Base-by-base conservation (phyloP, 1,140 invertebrate species). In the Fopius arisanus region DNA sequence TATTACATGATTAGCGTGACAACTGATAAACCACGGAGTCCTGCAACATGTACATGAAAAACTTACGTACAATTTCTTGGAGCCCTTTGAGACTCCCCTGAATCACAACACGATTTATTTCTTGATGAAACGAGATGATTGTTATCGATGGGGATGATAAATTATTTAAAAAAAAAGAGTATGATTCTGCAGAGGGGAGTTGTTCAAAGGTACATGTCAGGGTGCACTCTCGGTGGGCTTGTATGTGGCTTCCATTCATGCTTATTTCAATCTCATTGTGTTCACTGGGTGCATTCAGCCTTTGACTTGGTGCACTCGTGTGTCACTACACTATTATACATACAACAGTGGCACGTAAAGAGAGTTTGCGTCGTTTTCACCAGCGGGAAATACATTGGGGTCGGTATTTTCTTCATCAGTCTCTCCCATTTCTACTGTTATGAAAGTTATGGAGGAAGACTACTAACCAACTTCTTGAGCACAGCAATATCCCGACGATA, bases 231-330 rank as follows among this genome's bases (percentile, higher is more conserved):
- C 43, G 43, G 66, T 40, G 65, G 71, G 71, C 72, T 79, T 79
- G 77, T 72, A 80, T 80, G 79, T 73, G 75, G 78, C 2, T 79
- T 79, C 83, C 83, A 85, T 86, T 85, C 84, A 85, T 84, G 79
- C 83, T 84, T 84, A 84, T 84, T 86, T 84, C 82, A 84, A 83
- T 82, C 83, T 82, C 83, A 84, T 84, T 86, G 83, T 86, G 76
- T 71, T 59, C 48, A 66, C 75, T 63, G 67, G 65, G 73, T 77
- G 82, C 78, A 86, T 86, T 86, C 84, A 84, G 78, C 81, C 81
- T 85, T 85, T 84, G 83, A 84, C 80, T 84, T 65, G 76, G 31
- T 67, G 65, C 68, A 69, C 67, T 31, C 41, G 75, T 80, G 54
- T 78, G 75, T 74, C 68, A 68, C 76, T 80, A 74, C 70, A 80